Base-by-base conservation (phyloP, 2,888 invertebrate genomes). In the Caenorhabditis sp. region DNA sequence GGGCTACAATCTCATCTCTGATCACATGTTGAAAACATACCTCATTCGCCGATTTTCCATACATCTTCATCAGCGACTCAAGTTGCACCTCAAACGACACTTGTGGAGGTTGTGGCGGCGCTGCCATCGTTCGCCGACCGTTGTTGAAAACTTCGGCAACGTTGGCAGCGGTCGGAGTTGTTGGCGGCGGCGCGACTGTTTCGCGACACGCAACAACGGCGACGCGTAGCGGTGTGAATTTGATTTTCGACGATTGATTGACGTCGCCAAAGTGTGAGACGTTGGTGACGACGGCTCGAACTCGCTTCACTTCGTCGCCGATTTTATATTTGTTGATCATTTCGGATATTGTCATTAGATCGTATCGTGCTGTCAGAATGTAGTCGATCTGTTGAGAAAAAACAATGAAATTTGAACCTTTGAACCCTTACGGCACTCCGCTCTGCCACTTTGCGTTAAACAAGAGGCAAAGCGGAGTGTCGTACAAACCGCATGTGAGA, bases 201-300 rank as follows among this genome's bases (percentile, higher is more conserved):
- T 71, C 82, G 31, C 80, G 81, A 55, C 84, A 84, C 0, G 84
- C 81, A 1, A 85, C 86, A 1, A 85, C 86, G 14, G 86, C 86
- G n/a, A 85, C 84, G 5, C 86, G 72, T 66, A 85, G 78, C 1
- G 86, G 84, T 6, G 84, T 86, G 65, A 86, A 85, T 61, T 76
- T 81, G 24, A 63, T 8, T 2, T 36, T 17, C 36, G 17, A 14
- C 19, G n/a, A 23, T 49, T 14, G n/a, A 27, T 53, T 12, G 3
- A 53, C 4, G n/a, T 73, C 65, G 50, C 81, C 81, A 4, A 65
- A 62, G 62, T 82, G 77, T 12, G 80, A 69, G 43, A 82, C 68
- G 58, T 82, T 82, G 8, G 76, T 69, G 3, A 60, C 49, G 19
- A 74, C 71, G 2, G 62, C 66, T 24, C 63, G 58, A 12, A 69